phyloP scores from a whole-genome alignment of 2,113 vertebrate species.

The Paedocypris sp. region DNA sequence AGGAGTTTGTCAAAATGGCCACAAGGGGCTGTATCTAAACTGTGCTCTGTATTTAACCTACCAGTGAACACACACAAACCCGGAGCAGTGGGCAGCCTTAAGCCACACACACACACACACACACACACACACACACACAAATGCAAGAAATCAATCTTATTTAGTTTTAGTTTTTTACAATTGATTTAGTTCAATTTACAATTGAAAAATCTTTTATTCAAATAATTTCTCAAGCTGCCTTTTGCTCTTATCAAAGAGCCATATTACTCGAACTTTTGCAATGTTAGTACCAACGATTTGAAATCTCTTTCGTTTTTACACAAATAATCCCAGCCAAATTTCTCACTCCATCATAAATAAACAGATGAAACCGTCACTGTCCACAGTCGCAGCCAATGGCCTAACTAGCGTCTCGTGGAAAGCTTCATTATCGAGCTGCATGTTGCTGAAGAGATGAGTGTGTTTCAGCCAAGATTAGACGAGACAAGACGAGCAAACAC shows the following conservation, averaged over 20 bases:
- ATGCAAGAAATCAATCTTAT: no score
- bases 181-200: no score
- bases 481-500: background rate
- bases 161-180: no score
- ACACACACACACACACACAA: no score
- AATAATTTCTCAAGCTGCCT: background rate
- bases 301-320: background rate
- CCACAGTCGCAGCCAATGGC: conserved; percentile 22
- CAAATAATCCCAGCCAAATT: conserved; percentile 3
- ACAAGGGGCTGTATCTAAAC: no score
- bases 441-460: background rate
- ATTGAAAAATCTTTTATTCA: no score
- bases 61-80: no score
- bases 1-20: no score
- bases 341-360: conserved; percentile 14
- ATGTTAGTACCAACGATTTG: background rate
- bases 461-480: background rate
- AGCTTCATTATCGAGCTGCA: conserved; percentile 24
- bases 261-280: background rate
- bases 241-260: no score
- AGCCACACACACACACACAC: no score
- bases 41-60: no score
- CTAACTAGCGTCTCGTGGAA: conserved; percentile 28
- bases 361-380: conserved; percentile 16
- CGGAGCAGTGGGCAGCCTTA: no score